Base-by-base conservation (phyloP, 2,888 invertebrate species). In the Zhuqinia jingwanae region DNA sequence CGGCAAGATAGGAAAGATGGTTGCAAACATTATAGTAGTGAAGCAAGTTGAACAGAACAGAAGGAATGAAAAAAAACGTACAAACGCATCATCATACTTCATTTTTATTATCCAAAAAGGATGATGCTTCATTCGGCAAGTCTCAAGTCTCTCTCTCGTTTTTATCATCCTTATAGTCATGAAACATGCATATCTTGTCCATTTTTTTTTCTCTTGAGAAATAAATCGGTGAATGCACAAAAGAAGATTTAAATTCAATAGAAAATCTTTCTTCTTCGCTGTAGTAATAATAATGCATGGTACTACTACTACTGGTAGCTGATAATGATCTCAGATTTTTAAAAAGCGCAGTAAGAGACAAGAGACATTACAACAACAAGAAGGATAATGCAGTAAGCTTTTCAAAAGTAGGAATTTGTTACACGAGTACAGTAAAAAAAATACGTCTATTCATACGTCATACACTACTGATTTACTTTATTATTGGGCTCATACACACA, bases 51-150 rank as follows among this genome's bases (percentile, higher is more conserved):
- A 75, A 63, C 47, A 3, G 17, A 50, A 36, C 36, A 36, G 36
- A 36, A n/a, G n/a, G n/a, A n/a, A 47, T 50, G 42, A 42, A 68
- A 30, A 68, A 68, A 22, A 22, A n/a, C 50, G 73, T 73, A 68
- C 47, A 6, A 11, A 25, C 58, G 45, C 50, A 47, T 63, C 42
- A 76, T 60, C 47, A 45, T 78, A 63, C 78, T 63, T 78, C 63
- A 78, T 78, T 78, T 77, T 77, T 77, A 77, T 77, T 30, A 77
- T 56, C 56, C 20, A 22, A 22, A 45, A n/a, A n/a, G n/a, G n/a
- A 47, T 78, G 45, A 47, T 63, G 25, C 11, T 60, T n/a, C 17
- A 60, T 53, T 82, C 80, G 25, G 63, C 15, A 25, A 25, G 63
- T 20, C 13, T 63, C n/a, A n/a, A n/a, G n/a, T 30, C 25, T 63